Percentiles rank a stretch among this genome's conserved stretches.
Evolutionary conservation across 2,888 invertebrate species (phyloP).

Genomic region (Oscheius onirici): DNA sequence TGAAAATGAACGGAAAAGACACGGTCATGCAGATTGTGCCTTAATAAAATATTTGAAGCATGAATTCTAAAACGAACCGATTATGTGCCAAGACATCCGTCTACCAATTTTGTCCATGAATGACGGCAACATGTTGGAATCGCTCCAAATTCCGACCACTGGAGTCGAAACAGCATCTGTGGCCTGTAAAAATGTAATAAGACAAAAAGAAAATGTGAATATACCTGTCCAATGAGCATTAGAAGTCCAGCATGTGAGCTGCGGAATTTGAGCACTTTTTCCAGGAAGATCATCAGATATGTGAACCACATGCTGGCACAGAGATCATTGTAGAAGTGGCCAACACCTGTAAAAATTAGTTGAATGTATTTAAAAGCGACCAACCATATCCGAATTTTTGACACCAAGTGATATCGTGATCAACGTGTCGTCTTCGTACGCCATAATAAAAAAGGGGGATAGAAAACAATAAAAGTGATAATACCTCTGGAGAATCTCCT

Average conservation of each 20-base stretch:
- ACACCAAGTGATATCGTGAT: slow-evolving; percentile 40
- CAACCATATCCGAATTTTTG: slow-evolving; percentile 31
- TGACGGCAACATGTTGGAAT: slow-evolving; percentile 77
- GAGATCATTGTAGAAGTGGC: slow-evolving; percentile 89
- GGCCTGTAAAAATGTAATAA: slow-evolving; percentile 72
- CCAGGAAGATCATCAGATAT: slow-evolving; percentile 86
- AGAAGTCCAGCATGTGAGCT: slow-evolving; percentile 75
- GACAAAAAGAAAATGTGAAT: slow-evolving; percentile 52
- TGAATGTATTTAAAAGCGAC: slow-evolving; percentile 26
- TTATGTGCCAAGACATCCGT: slow-evolving; percentile 88
- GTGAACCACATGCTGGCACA: slow-evolving; percentile 94
- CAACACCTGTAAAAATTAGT: slow-evolving; percentile 76
- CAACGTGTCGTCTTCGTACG: slow-evolving; percentile 10
- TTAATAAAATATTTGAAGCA: slow-evolving; percentile 35
- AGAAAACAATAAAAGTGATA: neutral
- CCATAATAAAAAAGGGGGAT: neutral
- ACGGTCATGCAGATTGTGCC: slow-evolving; percentile 78
- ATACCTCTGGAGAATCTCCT: slow-evolving; percentile 6
- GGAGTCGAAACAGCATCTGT: slow-evolving; percentile 88
- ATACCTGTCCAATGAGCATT: slow-evolving; percentile 80
- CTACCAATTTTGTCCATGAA: slow-evolving; percentile 80
- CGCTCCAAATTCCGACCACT: slow-evolving; percentile 86
- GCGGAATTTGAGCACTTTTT: slow-evolving; percentile 73
- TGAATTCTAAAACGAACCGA: slow-evolving; percentile 77
- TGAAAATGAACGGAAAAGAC: slow-evolving; percentile 88